Evolutionary conservation across 2,113 vertebrate species (phyloP).

Genomic region (Mormyrus iriodes): DNA sequence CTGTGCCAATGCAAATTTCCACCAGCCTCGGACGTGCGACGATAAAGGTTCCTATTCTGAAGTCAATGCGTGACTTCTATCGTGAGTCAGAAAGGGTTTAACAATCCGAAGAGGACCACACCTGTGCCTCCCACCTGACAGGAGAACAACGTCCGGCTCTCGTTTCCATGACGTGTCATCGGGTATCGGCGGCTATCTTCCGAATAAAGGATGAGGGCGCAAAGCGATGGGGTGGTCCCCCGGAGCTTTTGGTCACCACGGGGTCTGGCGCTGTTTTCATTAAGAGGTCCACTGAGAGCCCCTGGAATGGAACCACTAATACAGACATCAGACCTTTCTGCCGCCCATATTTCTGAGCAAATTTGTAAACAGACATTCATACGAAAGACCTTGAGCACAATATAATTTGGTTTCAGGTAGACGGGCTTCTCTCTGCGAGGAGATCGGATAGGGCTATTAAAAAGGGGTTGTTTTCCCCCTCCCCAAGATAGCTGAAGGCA

Average conservation of each 20-base stretch:
- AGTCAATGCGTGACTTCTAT: background rate
- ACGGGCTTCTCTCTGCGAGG: constrained; percentile 43
- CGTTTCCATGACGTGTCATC: background rate
- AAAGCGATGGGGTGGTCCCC: background rate
- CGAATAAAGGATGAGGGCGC: background rate
- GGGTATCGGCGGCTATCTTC: background rate
- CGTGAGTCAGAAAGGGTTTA: background rate
- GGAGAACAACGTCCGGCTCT: background rate
- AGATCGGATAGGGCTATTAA: constrained; percentile 51
- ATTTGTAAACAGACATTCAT: constrained; percentile 44
- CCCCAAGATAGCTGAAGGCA: constrained; percentile 55
- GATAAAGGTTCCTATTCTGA: background rate
- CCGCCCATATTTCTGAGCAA: constrained; percentile 33
- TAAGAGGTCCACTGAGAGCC: constrained; percentile 7
- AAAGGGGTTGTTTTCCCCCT: constrained; percentile 32
- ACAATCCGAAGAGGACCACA: background rate
- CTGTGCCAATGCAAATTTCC: background rate
- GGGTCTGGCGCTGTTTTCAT: constrained; percentile 7
- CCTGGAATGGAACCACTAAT: constrained; percentile 13
- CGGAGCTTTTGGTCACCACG: background rate
- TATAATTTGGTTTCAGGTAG: constrained; percentile 57
- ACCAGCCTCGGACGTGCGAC: background rate
- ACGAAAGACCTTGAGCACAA: constrained; percentile 46
- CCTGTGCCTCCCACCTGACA: background rate
- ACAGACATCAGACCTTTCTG: background rate